These are phyloP conservation scores for Catagonus wagneri DNA, from an alignment of 2,113 vertebrate species.

Conservation along the genomic window DNA sequence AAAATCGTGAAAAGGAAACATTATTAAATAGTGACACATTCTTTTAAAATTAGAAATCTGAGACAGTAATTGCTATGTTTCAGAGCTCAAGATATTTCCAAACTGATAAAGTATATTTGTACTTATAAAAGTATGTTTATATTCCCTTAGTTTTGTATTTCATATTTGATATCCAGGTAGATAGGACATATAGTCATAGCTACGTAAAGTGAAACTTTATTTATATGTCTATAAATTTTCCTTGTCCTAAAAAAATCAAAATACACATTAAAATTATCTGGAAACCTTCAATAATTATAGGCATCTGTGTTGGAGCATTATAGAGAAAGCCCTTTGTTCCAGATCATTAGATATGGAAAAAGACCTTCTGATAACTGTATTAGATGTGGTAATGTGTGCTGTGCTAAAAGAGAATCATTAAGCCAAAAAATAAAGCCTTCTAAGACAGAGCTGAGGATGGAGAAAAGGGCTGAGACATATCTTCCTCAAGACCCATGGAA, in stretches of 20 bases:
- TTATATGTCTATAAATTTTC: not conserved
- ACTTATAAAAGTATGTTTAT: not conserved
- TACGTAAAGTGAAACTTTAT: not conserved
- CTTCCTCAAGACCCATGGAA: not conserved
- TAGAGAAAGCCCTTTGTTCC: not conserved
- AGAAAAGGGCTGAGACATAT: not conserved
- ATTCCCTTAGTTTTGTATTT: constrained; percentile 10
- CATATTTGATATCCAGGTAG: not conserved
- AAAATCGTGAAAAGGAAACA: not conserved
- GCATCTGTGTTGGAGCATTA: no score
- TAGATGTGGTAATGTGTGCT: not conserved
- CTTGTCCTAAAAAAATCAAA: not conserved
- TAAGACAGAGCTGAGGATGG: not conserved
- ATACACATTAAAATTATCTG: not conserved
- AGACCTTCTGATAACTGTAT: not conserved
- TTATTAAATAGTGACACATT: not conserved
- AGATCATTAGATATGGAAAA: not conserved
- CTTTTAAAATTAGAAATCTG: not conserved
- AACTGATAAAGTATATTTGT: not conserved
- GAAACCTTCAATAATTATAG: not conserved
- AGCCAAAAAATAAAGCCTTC: not conserved
- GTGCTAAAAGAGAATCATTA: not conserved
- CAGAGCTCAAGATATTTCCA: not conserved
- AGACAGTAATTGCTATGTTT: not conserved
- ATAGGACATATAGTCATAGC: not conserved